phyloP scores from a whole-genome alignment of 2,113 vertebrate genomes.

The Anarrhichthys ocellatus region DNA sequence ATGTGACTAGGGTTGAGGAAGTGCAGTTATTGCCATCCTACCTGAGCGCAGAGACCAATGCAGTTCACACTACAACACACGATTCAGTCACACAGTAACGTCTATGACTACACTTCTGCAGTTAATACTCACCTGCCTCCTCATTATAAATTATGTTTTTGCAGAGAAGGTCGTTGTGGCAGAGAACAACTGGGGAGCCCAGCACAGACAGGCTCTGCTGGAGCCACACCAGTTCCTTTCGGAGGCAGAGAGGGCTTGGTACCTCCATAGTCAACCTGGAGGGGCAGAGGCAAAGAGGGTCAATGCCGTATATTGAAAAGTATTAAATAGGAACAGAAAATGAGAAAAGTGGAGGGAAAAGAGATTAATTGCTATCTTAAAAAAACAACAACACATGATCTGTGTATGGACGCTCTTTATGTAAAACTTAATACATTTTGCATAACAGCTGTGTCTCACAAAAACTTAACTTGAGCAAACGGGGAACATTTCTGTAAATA shows the following conservation, averaged over 20 bases:
- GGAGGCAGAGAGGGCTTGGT: slow-evolving; percentile 87
- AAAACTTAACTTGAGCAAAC: neutral
- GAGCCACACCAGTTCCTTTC: slow-evolving; percentile 95
- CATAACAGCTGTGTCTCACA: neutral
- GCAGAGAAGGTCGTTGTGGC: slow-evolving; percentile 98
- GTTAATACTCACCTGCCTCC: slow-evolving; percentile 89
- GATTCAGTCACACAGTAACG: slow-evolving; percentile 50
- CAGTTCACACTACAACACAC: slow-evolving; percentile 57
- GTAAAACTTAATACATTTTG: neutral
- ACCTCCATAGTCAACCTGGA: slow-evolving; percentile 90
- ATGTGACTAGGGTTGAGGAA: slow-evolving; percentile 39
- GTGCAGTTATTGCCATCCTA: slow-evolving; percentile 59
- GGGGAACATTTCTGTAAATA: neutral
- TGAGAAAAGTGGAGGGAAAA: neutral
- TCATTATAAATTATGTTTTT: slow-evolving; percentile 99
- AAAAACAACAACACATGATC: no score
- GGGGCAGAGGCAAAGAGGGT: neutral
- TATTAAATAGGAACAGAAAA: slow-evolving; percentile 1
- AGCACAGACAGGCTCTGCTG: slow-evolving; percentile 92
- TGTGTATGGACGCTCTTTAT: no score
- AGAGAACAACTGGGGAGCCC: slow-evolving; percentile 96
- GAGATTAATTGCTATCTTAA: no score
- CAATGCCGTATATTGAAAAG: neutral
- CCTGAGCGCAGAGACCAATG: slow-evolving; percentile 50
- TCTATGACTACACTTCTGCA: slow-evolving; percentile 30